Conservation (phyloP, 1,140 invertebrate species). For the Drosophila asahinai region DNA sequence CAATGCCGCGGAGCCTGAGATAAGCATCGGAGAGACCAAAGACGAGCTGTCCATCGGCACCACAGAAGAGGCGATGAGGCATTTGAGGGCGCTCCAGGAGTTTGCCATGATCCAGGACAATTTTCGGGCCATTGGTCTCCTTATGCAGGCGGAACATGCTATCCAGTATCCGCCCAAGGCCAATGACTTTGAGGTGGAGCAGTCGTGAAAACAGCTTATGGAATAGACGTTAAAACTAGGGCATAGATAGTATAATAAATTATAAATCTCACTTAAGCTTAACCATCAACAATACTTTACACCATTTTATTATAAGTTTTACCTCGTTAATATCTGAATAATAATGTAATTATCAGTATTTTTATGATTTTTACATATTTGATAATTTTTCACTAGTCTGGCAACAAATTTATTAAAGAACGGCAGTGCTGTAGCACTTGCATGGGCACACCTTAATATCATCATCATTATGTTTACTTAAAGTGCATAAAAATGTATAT, state of each 20-base stretch:
- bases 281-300: neutral
- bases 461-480: too few relatives aligned
- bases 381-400: too few relatives aligned
- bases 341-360: too few relatives aligned
- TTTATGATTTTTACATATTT: too few relatives aligned
- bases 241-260: neutral
- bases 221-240: neutral
- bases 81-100: slow-evolving; percentile 60
- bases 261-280: neutral
- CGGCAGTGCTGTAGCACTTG: too few relatives aligned
- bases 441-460: too few relatives aligned
- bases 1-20: slow-evolving; percentile 18
- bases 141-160: slow-evolving; percentile 58
- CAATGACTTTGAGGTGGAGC: slow-evolving; percentile 43
- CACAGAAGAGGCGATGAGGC: slow-evolving; percentile 45
- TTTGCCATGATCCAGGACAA: slow-evolving; percentile 71
- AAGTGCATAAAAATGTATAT: too few relatives aligned
- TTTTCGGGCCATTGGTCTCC: slow-evolving; percentile 68
- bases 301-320: too few relatives aligned
- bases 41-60: slow-evolving; percentile 28
- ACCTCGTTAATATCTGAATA: too few relatives aligned
- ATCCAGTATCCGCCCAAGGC: slow-evolving; percentile 48
- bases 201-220: neutral
- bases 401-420: too few relatives aligned
- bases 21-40: neutral